Evolutionary conservation across 1,140 invertebrate species (phyloP).

Genomic region (Drosophila biarmipes): DNA sequence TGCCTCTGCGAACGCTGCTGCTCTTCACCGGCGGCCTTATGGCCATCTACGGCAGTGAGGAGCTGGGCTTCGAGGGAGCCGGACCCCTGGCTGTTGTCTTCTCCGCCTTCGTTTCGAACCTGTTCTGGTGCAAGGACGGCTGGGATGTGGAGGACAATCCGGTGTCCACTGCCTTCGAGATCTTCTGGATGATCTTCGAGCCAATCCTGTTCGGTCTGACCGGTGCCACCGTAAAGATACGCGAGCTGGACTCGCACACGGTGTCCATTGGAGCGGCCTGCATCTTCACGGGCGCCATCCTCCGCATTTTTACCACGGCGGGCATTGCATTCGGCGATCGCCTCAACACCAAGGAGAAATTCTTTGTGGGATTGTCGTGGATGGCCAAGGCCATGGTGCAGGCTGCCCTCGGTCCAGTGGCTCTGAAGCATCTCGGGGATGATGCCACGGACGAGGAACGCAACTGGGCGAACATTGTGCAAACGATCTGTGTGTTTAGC

Average conservation of each 20-base stretch:
- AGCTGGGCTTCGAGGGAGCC: constrained; percentile 91
- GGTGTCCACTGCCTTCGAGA: constrained; percentile 93
- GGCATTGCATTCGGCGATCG: constrained; percentile 89
- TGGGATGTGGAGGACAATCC: constrained; percentile 94
- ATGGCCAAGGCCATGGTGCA: constrained; percentile 97
- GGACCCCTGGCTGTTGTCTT: constrained; percentile 94
- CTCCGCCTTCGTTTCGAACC: constrained; percentile 92
- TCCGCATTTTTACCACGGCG: constrained; percentile 88
- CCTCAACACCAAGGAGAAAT: constrained; percentile 94
- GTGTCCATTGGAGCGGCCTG: constrained; percentile 88
- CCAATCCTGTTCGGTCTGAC: constrained; percentile 96
- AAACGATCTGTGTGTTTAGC: constrained; percentile 93
- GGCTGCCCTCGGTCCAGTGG: constrained; percentile 92
- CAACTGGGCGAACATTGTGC: constrained; percentile 87
- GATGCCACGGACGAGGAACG: constrained; percentile 80
- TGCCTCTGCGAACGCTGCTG: constrained; percentile 90
- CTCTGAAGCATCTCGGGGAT: constrained; percentile 88
- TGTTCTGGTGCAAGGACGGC: constrained; percentile 91
- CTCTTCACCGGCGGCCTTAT: constrained; percentile 91
- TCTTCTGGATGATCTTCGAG: constrained; percentile 97
- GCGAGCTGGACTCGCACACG: constrained; percentile 87
- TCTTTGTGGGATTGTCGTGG: constrained; percentile 94
- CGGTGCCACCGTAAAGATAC: constrained; percentile 92
- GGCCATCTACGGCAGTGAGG: constrained; percentile 92
- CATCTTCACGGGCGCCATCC: constrained; percentile 86